These are phyloP conservation scores for Hystrix brachyura DNA, from an alignment of 2,113 vertebrate species.

Conservation along the genomic window DNA sequence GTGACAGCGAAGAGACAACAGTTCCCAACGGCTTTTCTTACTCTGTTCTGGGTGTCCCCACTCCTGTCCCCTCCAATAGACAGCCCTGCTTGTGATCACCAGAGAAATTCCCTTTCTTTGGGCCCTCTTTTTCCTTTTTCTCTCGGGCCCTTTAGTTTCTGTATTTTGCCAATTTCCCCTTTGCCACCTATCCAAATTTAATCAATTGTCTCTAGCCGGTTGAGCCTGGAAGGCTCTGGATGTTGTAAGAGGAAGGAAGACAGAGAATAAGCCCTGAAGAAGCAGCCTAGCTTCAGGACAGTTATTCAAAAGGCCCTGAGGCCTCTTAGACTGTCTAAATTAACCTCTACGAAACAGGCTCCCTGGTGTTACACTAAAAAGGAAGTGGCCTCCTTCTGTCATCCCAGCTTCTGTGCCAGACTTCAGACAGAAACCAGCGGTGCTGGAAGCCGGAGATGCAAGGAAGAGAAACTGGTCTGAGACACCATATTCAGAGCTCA, in stretches of 20 bases:
- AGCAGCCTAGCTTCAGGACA: background rate
- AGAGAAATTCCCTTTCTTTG: constrained; percentile 7
- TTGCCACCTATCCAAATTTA: background rate
- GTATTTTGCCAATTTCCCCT: background rate
- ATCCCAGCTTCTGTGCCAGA: background rate
- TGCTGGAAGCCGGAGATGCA: background rate
- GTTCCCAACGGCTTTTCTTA: background rate
- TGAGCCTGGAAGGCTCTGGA: background rate
- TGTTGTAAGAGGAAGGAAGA: background rate
- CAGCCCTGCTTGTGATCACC: background rate
- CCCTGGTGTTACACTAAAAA: background rate
- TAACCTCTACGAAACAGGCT: background rate
- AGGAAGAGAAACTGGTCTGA: background rate
- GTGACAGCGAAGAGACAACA: background rate
- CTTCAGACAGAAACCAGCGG: background rate
- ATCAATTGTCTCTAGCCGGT: background rate
- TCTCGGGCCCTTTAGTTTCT: background rate
- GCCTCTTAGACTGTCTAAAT: background rate
- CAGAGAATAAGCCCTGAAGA: constrained; percentile 4
- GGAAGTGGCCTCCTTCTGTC: background rate
- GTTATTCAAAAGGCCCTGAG: background rate
- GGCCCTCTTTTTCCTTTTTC: background rate
- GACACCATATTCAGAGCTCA: no score
- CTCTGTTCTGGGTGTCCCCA: background rate
- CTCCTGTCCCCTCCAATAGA: background rate